Evolutionary conservation across 2,888 invertebrate species (phyloP).

Genomic region (Amphipoea lucens): DNA sequence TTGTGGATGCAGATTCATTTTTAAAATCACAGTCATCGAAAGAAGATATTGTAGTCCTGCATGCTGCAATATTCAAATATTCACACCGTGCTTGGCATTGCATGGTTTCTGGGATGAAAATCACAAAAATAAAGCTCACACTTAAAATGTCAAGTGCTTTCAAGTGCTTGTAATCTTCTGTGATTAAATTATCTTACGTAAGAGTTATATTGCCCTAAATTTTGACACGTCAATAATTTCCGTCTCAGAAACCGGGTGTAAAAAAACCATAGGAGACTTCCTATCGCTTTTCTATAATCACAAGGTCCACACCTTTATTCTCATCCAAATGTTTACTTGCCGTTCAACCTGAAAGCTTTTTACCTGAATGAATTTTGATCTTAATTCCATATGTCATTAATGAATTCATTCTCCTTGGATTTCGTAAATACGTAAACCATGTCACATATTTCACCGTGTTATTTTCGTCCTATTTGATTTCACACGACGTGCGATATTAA

Average conservation of each 20-base stretch:
- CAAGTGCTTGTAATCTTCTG: not conserved
- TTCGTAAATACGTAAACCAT: slow-evolving; percentile 36
- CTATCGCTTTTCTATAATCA: slow-evolving; percentile 12
- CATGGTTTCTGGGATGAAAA: not conserved
- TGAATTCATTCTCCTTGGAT: slow-evolving; percentile 52
- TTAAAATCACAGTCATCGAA: not conserved
- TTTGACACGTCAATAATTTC: not conserved
- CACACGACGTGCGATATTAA: slow-evolving; percentile 6
- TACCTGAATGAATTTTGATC: slow-evolving; percentile 66
- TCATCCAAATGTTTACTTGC: slow-evolving; percentile 55
- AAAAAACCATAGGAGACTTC: not conserved
- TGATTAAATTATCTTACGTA: not conserved
- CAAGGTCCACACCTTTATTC: slow-evolving; percentile 53
- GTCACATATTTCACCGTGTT: slow-evolving; percentile 32
- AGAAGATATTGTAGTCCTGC: not conserved
- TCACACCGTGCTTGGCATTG: not conserved
- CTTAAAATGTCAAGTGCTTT: not conserved
- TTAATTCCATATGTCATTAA: slow-evolving; percentile 68
- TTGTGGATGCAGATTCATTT: not conserved
- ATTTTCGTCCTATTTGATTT: slow-evolving; percentile 36
- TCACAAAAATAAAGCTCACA: no score
- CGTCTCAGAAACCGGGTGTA: not conserved
- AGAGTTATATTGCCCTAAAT: not conserved
- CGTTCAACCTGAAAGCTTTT: slow-evolving; percentile 49
- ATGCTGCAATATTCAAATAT: no score